Conservation (phyloP, 2,797 vertebrate species). For the Mormyrus proboscirostris region DNA sequence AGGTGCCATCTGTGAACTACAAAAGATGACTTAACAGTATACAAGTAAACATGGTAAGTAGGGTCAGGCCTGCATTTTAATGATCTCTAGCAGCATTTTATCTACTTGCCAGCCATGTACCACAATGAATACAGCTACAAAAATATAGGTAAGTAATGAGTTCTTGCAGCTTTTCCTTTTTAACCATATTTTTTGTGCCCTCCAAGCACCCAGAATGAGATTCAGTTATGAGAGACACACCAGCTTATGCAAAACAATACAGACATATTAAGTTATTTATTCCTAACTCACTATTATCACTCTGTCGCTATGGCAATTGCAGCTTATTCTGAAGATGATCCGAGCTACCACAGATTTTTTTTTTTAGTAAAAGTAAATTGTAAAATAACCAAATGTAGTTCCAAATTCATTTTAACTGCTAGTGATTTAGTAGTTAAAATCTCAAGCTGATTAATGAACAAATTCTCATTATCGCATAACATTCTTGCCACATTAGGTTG, state of each 20-base stretch:
- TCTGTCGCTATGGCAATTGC: not conserved
- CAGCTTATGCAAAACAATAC: not conserved
- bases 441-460: not conserved
- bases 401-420: not conserved
- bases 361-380: not conserved
- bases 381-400: not conserved
- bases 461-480: not conserved
- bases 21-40: not conserved
- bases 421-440: not conserved
- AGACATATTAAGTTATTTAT: not conserved
- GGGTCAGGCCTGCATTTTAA: not conserved
- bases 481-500: not conserved
- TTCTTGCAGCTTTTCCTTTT: not conserved
- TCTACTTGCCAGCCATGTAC: not conserved
- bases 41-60: constrained; percentile 5
- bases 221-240: not conserved
- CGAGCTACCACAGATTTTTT: not conserved
- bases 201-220: not conserved
- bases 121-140: not conserved
- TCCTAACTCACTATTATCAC: not conserved
- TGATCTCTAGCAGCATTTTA: not conserved
- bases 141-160: not conserved
- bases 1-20: not conserved
- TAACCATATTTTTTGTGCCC: not conserved
- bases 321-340: not conserved